phyloP scores from a whole-genome alignment of 2,797 vertebrate genomes.

The Diplodus puntazzo region DNA sequence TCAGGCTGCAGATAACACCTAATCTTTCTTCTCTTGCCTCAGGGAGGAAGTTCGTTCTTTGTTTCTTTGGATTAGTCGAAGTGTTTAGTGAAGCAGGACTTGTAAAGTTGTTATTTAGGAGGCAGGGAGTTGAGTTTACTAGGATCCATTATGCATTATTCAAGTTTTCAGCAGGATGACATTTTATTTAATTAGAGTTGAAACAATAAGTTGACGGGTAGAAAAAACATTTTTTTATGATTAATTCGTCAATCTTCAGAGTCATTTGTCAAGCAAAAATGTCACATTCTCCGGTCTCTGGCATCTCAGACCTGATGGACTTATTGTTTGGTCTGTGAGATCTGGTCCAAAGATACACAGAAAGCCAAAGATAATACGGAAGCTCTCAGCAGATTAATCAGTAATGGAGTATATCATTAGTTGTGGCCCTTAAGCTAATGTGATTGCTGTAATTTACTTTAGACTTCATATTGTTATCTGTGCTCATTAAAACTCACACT shows the following conservation, averaged over 20 bases:
- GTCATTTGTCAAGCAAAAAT: too few species aligned
- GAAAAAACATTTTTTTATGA: not conserved
- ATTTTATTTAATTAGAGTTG: not conserved
- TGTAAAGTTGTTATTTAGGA: not conserved
- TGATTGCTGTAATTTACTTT: not conserved
- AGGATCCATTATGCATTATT: not conserved
- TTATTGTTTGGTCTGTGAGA: too few species aligned
- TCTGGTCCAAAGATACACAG: too few species aligned
- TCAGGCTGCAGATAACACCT: conserved; percentile 8
- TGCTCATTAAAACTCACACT: not conserved
- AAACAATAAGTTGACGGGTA: too few species aligned
- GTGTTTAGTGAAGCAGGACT: too few species aligned
- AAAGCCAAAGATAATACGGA: not conserved
- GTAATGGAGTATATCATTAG: not conserved
- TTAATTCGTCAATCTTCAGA: not conserved
- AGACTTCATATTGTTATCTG: not conserved
- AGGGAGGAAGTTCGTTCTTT: not conserved
- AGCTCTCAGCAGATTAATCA: not conserved
- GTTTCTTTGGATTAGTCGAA: too few species aligned
- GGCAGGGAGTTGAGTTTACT: not conserved
- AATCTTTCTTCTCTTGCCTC: not conserved
- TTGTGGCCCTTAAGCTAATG: not conserved
- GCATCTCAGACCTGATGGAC: not conserved
- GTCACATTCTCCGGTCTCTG: not conserved
- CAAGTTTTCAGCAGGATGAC: not conserved